A percentile compares a stretch with the other conserved stretches of the same genome.
These are phyloP conservation scores for Oscheius sp. DNA, from an alignment of 2,888 invertebrate species.

Conservation along the genomic window DNA sequence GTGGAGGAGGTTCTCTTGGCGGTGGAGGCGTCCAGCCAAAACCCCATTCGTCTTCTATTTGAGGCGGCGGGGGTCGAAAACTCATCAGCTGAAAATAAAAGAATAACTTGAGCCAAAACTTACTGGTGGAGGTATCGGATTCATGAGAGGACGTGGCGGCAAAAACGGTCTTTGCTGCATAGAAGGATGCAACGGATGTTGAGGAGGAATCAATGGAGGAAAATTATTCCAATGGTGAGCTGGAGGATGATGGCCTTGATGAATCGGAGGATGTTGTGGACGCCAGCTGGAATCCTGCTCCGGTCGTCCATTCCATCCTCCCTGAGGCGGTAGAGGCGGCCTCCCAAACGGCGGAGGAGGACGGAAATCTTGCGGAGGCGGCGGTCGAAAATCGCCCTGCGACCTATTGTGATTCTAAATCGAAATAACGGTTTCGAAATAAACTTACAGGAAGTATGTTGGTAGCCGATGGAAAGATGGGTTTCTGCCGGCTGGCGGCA, in stretches of 20 bases:
- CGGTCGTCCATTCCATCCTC: not conserved
- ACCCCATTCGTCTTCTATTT: slow-evolving; percentile 10
- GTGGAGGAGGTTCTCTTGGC: not conserved
- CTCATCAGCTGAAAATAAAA: slow-evolving; percentile 5
- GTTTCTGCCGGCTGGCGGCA: not conserved
- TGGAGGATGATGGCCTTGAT: not conserved
- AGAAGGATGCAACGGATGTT: not conserved
- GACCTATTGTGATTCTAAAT: not conserved
- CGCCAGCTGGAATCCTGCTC: not conserved
- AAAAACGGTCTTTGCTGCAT: not conserved
- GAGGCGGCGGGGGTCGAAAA: slow-evolving; percentile 1
- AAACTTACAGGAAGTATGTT: not conserved
- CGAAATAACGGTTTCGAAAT: not conserved
- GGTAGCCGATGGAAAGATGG: slow-evolving; percentile 19
- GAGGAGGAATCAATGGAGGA: not conserved
- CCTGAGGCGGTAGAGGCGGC: not conserved
- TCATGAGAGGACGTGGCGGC: slow-evolving; percentile 2
- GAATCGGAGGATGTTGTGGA: not conserved
- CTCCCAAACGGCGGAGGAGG: not conserved
- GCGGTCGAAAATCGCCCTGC: not conserved
- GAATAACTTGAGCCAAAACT: not conserved
- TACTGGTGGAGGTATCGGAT: not conserved
- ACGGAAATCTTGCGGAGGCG: too few relatives aligned
- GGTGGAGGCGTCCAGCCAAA: slow-evolving; percentile 11
- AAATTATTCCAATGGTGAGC: not conserved